Percentiles rank a stretch among this genome's conserved stretches.
Evolutionary conservation across 2,888 invertebrate genomes (phyloP).

Genomic region (Sinopyrophorus schimmeli): DNA sequence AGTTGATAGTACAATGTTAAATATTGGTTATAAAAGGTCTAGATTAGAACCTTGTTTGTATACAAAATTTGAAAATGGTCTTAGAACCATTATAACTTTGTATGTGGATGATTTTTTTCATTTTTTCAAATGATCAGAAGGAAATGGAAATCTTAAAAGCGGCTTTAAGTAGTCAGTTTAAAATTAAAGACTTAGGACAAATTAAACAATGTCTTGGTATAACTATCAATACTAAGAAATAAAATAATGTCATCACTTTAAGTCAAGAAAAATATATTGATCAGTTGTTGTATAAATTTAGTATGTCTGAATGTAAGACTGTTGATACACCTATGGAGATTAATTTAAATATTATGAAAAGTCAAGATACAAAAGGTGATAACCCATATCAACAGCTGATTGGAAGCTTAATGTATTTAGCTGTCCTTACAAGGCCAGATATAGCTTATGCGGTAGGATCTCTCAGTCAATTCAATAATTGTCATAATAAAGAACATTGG

Average conservation of each 20-base stretch:
- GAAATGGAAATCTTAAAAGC: conserved; percentile 19
- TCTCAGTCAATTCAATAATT: conserved; percentile 30
- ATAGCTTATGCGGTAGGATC: conserved; percentile 35
- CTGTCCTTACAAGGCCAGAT: conserved; percentile 35
- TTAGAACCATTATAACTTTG: conserved; percentile 5
- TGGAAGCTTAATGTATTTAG: conserved; percentile 33
- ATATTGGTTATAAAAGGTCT: conserved; percentile 20
- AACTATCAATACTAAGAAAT: conserved; percentile 25
- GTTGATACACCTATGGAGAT: conserved; percentile 34
- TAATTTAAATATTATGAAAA: conserved; percentile 13
- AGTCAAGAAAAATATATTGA: conserved; percentile 34
- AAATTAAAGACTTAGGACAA: conserved; percentile 37
- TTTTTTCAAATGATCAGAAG: conserved; percentile 11
- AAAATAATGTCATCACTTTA: conserved; percentile 26
- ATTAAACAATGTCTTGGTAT: conserved; percentile 35
- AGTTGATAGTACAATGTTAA: conserved; percentile 12
- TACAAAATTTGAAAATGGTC: conserved; percentile 8
- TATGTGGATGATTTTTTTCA: conserved; percentile 20
- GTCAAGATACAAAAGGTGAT: too few relatives aligned
- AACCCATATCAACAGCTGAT: conserved; percentile 29
- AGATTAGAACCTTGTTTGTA: conserved; percentile 16
- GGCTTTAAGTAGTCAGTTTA: conserved; percentile 32
- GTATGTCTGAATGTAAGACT: conserved; percentile 32
- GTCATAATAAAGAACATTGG: conserved; percentile 33
- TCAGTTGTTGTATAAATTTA: conserved; percentile 31